These are phyloP conservation scores for Carcharodon carcharias DNA, from an alignment of 2,797 vertebrate genomes.

Conservation along the genomic window DNA sequence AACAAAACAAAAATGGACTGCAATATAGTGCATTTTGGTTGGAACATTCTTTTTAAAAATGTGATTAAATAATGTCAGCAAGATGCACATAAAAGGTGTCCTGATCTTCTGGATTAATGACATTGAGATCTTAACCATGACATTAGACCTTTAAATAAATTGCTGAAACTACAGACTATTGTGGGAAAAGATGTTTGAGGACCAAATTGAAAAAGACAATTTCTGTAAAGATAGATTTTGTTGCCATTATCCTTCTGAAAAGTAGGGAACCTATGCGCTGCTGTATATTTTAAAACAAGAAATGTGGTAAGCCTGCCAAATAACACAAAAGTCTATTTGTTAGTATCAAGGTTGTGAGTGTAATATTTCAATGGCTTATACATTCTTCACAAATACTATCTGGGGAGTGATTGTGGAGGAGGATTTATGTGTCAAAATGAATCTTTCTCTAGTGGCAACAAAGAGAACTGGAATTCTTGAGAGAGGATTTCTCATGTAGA, in stretches of 20 bases:
- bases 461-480: constrained; percentile 31
- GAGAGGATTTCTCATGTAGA: background rate
- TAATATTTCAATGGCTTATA: constrained; percentile 37
- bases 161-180: background rate
- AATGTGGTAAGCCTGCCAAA: constrained; percentile 22
- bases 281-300: constrained; percentile 36
- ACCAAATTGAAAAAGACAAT: constrained; percentile 2
- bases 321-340: constrained; percentile 36
- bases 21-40: background rate
- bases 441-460: constrained; percentile 31
- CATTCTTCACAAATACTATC: constrained; percentile 37
- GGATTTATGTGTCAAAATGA: constrained; percentile 31
- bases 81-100: background rate
- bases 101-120: background rate
- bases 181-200: background rate
- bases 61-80: background rate
- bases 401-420: constrained; percentile 31
- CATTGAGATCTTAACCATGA: background rate
- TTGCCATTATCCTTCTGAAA: constrained; percentile 9
- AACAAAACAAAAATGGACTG: constrained; percentile 19
- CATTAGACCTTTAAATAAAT: background rate
- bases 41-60: background rate
- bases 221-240: constrained; percentile 30
- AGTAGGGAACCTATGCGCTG: background rate
- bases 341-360: constrained; percentile 34